Base-by-base conservation (phyloP, 2,888 invertebrate genomes). In the Diarsia rubi region DNA sequence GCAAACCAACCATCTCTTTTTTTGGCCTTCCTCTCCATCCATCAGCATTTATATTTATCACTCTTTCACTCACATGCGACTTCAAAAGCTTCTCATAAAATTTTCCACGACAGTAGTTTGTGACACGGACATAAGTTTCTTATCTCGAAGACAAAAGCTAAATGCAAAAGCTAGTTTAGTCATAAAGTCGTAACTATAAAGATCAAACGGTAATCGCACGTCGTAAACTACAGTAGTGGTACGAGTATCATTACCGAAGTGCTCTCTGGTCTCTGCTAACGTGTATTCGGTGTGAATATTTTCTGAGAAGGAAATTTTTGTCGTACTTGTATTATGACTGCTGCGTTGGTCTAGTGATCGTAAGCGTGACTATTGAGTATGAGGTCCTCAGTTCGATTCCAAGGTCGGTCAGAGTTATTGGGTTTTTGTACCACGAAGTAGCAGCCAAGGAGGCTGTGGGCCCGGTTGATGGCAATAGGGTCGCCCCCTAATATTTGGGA, bases 171-270 rank as follows among this genome's bases (percentile, higher is more conserved):
- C 65, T 52, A 60, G 49, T 73, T 69, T 21, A 47, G 42, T 54
- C 60, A 42, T 73, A 73, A 73, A 45, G 42, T 54, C 64, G 42
- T 73, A 73, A 73, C 65, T 31, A 59, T 78, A 54, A 72, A 78
- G 78, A 71, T 78, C 60, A 78, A 78, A 78, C 52, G 21, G 60
- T 52, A 24, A 65, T 47, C 45, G 27, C 71, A 52, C 42, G 27
- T 71, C 78, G 60, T 78, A 62, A 78, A 78, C 65, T 66, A 71
- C 64, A 71, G 52, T n/a, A 78, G 31, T 79, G 45, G 31, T 19
- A n/a, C n/a, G n/a, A n/a, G 44, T 65, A 69, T 59, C 47, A 60
- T 54, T 42, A 31, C 14, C 47, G 27, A 49, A 37, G 37, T 27
- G n/a, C 27, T 47, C 37, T 65, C 16, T 27, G n/a, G n/a, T 47